Conservation (phyloP, 2,888 invertebrate species). For the Schrankia costaestrigalis region DNA sequence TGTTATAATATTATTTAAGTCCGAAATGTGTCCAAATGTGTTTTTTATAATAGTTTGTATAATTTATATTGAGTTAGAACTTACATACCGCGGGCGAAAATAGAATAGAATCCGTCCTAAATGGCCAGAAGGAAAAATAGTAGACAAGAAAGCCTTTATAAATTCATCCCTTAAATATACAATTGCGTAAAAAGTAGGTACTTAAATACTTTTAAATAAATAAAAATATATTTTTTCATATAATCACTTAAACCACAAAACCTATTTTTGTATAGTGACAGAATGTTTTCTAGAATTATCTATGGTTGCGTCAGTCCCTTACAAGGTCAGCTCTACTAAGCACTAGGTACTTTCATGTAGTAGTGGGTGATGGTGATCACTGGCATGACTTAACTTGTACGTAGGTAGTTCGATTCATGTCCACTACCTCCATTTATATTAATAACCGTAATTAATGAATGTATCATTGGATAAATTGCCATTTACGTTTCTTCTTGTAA, state of each 20-base stretch:
- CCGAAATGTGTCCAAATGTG: too few species aligned
- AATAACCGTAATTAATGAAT: conserved; percentile 19
- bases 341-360: conserved; percentile 22
- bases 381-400: conserved; percentile 28
- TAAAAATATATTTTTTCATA: too few species aligned
- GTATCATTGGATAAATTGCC: conserved; percentile 16
- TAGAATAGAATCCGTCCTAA: too few species aligned
- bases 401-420: conserved; percentile 28
- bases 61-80: too few species aligned
- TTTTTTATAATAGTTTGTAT: too few species aligned
- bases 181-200: too few species aligned
- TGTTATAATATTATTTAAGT: too few species aligned
- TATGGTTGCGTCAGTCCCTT: conserved; percentile 26
- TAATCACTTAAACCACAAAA: conserved; percentile 3
- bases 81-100: too few species aligned
- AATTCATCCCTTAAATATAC: too few species aligned
- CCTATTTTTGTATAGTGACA: conserved; percentile 4
- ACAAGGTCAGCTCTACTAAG: conserved; percentile 16
- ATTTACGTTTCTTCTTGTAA: conserved; percentile 22
- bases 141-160: too few species aligned
- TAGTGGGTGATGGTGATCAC: conserved; percentile 26
- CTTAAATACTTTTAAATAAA: too few species aligned
- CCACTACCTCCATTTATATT: conserved; percentile 19
- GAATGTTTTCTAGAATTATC: conserved; percentile 25
- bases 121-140: too few species aligned